Conservation (phyloP, 2,113 vertebrate genomes). For the Muscicapa adusta region DNA sequence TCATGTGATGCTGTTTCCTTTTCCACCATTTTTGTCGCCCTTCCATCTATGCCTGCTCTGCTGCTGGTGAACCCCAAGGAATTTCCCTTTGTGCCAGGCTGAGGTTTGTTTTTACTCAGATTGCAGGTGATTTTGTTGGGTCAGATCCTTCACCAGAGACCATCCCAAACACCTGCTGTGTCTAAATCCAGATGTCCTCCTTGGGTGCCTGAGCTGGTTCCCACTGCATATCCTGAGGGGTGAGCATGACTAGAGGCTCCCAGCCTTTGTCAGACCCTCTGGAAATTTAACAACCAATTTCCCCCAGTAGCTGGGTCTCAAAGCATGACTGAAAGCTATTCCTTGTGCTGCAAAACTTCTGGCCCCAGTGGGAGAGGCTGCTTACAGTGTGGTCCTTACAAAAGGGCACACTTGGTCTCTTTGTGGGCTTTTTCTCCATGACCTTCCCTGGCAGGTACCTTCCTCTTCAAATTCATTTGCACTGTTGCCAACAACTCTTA, state of each 20-base stretch:
- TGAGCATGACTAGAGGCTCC: not conserved
- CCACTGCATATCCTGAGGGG: rapidly evolving
- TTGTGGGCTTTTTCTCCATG: not conserved
- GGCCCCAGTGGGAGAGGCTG: not conserved
- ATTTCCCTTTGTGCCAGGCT: not conserved
- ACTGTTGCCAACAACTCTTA: not conserved
- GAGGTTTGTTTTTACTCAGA: not conserved
- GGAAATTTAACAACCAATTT: not conserved
- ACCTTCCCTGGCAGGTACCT: not conserved
- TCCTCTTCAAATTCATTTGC: not conserved
- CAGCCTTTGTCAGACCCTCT: not conserved
- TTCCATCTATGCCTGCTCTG: not conserved
- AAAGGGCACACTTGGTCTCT: not conserved
- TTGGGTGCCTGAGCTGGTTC: not conserved
- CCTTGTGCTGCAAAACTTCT: not conserved
- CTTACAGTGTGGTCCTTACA: not conserved
- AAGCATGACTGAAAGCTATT: not conserved
- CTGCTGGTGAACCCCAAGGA: not conserved
- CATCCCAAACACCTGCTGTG: not conserved
- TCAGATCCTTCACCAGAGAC: not conserved
- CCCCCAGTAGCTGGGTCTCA: not conserved
- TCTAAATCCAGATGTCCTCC: not conserved
- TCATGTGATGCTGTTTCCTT: not conserved
- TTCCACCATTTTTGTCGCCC: not conserved
- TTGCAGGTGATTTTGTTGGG: not conserved